Evolutionary conservation across 2,888 invertebrate species (phyloP).

Genomic region (Sinopyrophorus schimmeli): DNA sequence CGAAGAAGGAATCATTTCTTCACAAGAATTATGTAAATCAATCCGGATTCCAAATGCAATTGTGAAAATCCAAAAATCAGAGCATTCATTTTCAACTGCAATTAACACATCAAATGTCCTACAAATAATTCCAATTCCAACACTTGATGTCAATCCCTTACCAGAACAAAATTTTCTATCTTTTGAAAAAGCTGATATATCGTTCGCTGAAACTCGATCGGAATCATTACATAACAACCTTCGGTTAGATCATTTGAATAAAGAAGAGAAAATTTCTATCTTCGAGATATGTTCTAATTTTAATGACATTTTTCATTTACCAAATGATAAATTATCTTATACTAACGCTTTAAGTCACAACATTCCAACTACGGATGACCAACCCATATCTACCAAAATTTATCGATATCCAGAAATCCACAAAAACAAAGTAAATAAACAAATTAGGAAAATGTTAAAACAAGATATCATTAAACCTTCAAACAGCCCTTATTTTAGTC

Average conservation of each 20-base stretch:
- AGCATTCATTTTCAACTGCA: too few species aligned
- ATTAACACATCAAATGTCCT: too few species aligned
- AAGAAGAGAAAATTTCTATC: neutral
- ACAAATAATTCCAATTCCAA: too few species aligned
- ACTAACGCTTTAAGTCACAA: slow-evolving; percentile 41
- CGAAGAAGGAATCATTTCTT: too few species aligned
- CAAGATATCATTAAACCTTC: slow-evolving; percentile 41
- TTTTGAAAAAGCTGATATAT: too few species aligned
- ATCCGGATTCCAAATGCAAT: too few species aligned
- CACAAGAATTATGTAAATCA: too few species aligned
- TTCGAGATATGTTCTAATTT: neutral
- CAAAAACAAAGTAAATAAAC: slow-evolving; percentile 42
- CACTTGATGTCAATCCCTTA: too few species aligned
- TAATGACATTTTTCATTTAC: slow-evolving; percentile 29
- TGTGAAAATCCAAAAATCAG: too few species aligned
- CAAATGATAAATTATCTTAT: slow-evolving; percentile 28
- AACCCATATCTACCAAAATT: slow-evolving; percentile 39
- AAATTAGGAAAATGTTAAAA: slow-evolving; percentile 43
- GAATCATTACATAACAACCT: neutral
- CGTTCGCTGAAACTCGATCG: slow-evolving; percentile 2
- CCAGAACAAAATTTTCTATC: too few species aligned
- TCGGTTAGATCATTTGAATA: slow-evolving; percentile 7
- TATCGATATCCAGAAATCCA: slow-evolving; percentile 47
- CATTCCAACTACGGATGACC: slow-evolving; percentile 38
- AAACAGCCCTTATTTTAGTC: slow-evolving; percentile 33